These are phyloP conservation scores for Chlorodrepanis virens DNA, from an alignment of 2,113 vertebrate genomes.

Conservation along the genomic window DNA sequence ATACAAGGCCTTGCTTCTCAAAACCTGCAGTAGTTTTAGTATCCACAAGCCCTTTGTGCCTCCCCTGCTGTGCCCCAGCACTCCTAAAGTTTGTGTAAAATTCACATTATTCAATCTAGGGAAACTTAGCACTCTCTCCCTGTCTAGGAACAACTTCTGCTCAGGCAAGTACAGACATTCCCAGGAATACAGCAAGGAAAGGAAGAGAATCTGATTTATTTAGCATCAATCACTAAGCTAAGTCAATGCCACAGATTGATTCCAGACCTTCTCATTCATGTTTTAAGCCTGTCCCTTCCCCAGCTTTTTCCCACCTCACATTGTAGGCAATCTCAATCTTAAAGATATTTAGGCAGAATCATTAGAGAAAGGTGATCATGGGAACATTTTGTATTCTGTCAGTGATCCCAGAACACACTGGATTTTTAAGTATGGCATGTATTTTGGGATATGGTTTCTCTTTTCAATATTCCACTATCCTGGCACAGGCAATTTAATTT, in stretches of 20 bases:
- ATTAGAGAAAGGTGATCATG: neutral
- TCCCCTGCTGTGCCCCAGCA: neutral
- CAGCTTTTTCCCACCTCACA: accelerated
- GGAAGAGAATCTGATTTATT: neutral
- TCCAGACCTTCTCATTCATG: neutral
- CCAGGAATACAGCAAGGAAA: neutral
- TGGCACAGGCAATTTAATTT: neutral
- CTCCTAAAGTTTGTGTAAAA: neutral
- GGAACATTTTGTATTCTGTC: neutral
- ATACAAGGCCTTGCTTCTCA: neutral
- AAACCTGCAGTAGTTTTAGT: neutral
- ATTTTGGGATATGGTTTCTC: neutral
- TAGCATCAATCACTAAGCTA: neutral
- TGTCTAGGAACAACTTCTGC: neutral
- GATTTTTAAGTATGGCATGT: neutral
- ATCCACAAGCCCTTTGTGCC: neutral
- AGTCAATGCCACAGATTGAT: neutral
- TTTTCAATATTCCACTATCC: neutral
- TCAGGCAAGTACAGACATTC: neutral
- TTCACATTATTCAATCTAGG: neutral
- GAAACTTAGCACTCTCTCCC: neutral
- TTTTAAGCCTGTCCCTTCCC: neutral
- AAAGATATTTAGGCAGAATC: neutral
- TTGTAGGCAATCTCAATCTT: neutral
- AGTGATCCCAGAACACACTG: neutral